Evolutionary conservation across 1,140 invertebrate species (phyloP).

Genomic region (Pteromalus puparum): DNA sequence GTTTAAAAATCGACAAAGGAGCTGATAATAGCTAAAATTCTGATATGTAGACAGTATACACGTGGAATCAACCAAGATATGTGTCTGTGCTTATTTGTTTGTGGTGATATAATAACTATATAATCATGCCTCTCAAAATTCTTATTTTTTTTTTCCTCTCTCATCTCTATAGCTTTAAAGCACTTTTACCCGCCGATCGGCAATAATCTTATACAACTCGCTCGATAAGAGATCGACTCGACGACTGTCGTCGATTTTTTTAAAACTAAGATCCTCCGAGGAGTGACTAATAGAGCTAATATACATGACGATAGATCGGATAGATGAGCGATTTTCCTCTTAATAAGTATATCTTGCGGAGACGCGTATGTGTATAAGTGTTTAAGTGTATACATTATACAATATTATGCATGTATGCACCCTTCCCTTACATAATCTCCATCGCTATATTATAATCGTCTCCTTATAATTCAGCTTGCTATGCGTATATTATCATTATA

Average conservation of each 20-base stretch:
- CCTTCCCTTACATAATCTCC: conserved; percentile 23
- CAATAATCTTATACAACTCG: conserved; percentile 20
- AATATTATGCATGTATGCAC: background rate
- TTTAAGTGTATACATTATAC: background rate
- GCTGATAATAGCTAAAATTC: conserved; percentile 55
- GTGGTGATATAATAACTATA: background rate
- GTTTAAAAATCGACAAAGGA: background rate
- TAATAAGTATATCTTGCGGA: conserved; percentile 16
- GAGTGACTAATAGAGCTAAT: conserved; percentile 55
- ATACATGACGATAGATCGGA: conserved; percentile 39
- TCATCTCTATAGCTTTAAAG: conserved; percentile 54
- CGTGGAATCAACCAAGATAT: conserved; percentile 42
- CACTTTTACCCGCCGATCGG: conserved; percentile 55
- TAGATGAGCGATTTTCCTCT: conserved; percentile 46
- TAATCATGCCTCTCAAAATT: background rate
- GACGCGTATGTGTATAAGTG: conserved; percentile 38
- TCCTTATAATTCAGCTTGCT: background rate
- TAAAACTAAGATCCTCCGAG: conserved; percentile 37
- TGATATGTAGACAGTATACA: conserved; percentile 68
- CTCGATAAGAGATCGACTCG: conserved; percentile 1
- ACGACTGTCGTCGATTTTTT: background rate
- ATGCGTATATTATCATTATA: background rate
- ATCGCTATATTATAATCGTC: background rate
- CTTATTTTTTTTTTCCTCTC: conserved; percentile 12
- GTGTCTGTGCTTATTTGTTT: background rate